Conservation (phyloP, 2,888 invertebrate genomes). For the Pilophorus perplexus region DNA sequence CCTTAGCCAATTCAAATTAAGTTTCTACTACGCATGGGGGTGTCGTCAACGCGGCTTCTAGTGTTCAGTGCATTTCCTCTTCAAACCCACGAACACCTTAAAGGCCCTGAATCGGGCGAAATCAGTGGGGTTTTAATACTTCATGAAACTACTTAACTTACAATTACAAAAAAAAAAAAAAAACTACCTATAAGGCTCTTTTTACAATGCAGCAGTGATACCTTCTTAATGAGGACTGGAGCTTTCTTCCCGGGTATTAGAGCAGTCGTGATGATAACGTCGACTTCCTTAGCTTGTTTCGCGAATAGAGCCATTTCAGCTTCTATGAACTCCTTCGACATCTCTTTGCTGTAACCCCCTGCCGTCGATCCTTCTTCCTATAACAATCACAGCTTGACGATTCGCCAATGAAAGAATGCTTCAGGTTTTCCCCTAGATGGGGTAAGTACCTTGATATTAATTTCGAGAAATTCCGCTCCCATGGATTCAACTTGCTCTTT, state of each 20-base stretch:
- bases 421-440: too few species aligned
- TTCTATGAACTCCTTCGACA: slow-evolving; percentile 80
- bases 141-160: too few species aligned
- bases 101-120: too few species aligned
- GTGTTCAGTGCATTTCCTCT: too few species aligned
- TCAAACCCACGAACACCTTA: too few species aligned
- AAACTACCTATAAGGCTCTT: too few species aligned
- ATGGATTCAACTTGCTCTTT: slow-evolving; percentile 82
- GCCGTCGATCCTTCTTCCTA: slow-evolving; percentile 68
- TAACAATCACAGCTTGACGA: neutral
- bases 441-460: slow-evolving; percentile 69
- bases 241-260: slow-evolving; percentile 84
- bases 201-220: too few species aligned
- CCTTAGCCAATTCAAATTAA: too few species aligned
- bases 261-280: slow-evolving; percentile 85
- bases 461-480: slow-evolving; percentile 82
- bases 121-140: too few species aligned
- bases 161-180: too few species aligned
- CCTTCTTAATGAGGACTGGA: slow-evolving; percentile 75
- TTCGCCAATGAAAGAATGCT: neutral
- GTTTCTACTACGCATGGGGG: too few species aligned
- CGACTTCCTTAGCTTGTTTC: slow-evolving; percentile 80
- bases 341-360: slow-evolving; percentile 82
- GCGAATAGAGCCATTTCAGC: slow-evolving; percentile 84
- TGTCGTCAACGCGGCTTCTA: too few species aligned